Evolutionary conservation across 1,140 invertebrate genomes (phyloP), one percentile per base, ranked within the genome.

Genomic region (Temnothorax curvispinosus): DNA sequence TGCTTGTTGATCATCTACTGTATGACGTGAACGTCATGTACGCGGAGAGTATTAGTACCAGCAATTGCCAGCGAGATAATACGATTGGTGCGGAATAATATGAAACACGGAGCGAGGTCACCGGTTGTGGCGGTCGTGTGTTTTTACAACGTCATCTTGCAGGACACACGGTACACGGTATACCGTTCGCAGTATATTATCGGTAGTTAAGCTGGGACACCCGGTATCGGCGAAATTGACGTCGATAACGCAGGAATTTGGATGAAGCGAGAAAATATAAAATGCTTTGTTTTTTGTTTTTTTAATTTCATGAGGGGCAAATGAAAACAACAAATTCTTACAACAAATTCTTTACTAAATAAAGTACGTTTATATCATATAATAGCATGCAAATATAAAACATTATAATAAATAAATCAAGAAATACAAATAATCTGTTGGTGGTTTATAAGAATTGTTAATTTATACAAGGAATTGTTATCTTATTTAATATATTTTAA

Each of bases 1-100:
- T 8, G 56, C 80, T 75, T 75, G 69, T 84, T 74, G 32, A 62
- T 75, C 80, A 84, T 75, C 41, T 75, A 84, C 67, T 21, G 54
- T 74, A 60, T 74, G 52, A 74, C 41, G 80, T 74, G n/a, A 74
- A 82, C 13, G 65, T 82, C 67, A 82, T 58, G 56, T 44, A 82
- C 15, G 27, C 21, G 44, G 1, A 27, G 13, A 75, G 32, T 41
- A 38, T 81, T 69, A n/a, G 32, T 60, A 50, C 9, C 27, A 38
- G 21, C 11, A 56, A 65, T 38, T 50, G 41, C 9, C 58, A 72
- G 78, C 47, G 58, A 84, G 41, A 27, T 62, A 4, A 47, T 50
- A 62, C 15, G 41, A 75, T 75, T 84, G 80, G 41, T 38, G n/a
- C 27, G 15, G 15, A 38, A 38, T 27, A 44, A 60, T 35, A 18